A percentile compares a stretch with the other conserved stretches of the same genome.
Conservation (phyloP, 2,888 invertebrate species). For the Resseliella maxima region DNA sequence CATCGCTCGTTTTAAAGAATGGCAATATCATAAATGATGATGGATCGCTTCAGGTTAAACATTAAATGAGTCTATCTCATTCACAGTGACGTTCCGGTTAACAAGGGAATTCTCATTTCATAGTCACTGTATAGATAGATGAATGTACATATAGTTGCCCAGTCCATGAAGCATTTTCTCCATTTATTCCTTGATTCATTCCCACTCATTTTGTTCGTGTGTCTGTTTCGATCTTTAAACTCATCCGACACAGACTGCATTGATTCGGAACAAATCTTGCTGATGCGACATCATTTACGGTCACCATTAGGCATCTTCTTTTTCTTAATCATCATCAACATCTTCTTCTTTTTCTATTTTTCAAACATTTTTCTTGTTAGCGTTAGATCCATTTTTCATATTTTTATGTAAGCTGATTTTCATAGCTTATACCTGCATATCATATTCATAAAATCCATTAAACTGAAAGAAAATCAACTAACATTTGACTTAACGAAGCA, state of each 20-base stretch:
- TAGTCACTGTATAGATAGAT: not conserved
- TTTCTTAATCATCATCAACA: too few species aligned
- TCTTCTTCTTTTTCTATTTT: too few species aligned
- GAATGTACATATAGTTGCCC: not conserved
- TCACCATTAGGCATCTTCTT: not conserved
- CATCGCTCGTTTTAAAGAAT: not conserved
- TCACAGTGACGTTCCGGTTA: conserved; percentile 10
- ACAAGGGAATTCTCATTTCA: conserved; percentile 6
- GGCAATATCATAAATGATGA: conserved; percentile 32
- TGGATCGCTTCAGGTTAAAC: conserved; percentile 51
- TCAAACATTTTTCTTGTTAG: conserved; percentile 14
- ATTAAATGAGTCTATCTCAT: conserved; percentile 4
- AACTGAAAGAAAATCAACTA: not conserved
- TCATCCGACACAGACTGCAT: not conserved
- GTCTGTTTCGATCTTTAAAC: not conserved
- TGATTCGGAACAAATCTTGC: not conserved
- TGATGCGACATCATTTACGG: conserved; percentile 5
- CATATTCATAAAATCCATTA: not conserved
- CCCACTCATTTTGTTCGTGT: not conserved
- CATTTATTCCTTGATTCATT: not conserved
- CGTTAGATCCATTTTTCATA: conserved; percentile 7
- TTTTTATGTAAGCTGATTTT: not conserved
- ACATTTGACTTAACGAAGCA: not conserved
- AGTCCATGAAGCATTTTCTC: not conserved
- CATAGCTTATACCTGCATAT: not conserved